A percentile compares a stretch with the other conserved stretches of the same genome.
Conservation (phyloP, 2,797 vertebrate species). For the Smutsia temminckii region DNA sequence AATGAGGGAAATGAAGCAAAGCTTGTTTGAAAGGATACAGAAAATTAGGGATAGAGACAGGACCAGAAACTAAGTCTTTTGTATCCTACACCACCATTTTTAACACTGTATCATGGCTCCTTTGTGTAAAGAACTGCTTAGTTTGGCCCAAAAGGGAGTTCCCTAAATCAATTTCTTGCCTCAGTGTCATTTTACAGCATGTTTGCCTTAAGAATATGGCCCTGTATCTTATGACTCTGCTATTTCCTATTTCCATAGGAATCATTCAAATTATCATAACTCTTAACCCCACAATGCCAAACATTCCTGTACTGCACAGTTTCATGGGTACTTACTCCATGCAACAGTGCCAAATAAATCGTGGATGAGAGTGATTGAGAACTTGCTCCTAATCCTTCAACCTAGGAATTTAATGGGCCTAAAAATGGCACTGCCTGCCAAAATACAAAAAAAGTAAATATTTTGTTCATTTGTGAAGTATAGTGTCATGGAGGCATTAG, state of each 20-base stretch:
- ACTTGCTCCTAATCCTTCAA: background rate
- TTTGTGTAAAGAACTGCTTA: constrained; percentile 5
- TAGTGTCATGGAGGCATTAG: background rate
- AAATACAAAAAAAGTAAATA: background rate
- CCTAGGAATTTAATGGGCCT: background rate
- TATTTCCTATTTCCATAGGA: background rate
- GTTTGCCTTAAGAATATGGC: background rate
- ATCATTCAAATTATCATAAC: background rate
- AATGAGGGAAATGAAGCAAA: constrained; percentile 18
- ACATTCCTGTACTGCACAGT: background rate
- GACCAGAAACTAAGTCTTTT: background rate
- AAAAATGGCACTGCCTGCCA: background rate
- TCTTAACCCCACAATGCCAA: background rate
- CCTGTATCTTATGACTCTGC: background rate
- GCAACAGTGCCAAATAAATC: background rate
- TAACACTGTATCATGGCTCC: background rate
- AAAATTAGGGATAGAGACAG: background rate
- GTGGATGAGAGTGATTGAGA: background rate
- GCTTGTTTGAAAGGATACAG: background rate
- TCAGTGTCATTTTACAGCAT: background rate
- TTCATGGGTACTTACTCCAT: background rate
- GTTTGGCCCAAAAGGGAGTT: background rate
- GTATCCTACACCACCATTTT: background rate
- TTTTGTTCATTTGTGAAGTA: background rate
- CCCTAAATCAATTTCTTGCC: background rate